Conservation (phyloP, 2,888 invertebrate genomes). For the Automeris io region DNA sequence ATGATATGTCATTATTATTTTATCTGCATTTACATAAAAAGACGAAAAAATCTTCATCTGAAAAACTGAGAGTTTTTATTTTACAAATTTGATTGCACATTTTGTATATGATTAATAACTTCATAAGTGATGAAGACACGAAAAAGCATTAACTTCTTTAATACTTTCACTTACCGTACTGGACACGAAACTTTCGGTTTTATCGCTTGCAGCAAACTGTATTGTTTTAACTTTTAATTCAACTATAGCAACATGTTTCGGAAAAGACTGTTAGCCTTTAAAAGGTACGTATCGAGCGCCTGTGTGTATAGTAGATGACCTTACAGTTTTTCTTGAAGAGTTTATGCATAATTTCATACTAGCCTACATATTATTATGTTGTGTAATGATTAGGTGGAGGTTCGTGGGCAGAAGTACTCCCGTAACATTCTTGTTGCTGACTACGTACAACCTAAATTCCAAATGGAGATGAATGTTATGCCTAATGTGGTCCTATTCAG, state of each 20-base stretch:
- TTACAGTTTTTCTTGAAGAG: conserved; percentile 20
- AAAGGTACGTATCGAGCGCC: conserved; percentile 9
- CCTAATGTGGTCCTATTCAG: conserved; percentile 89
- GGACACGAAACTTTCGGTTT: not conserved
- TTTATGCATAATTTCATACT: conserved; percentile 15
- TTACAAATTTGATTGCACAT: too few species aligned
- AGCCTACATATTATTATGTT: conserved; percentile 6
- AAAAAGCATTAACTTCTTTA: not conserved
- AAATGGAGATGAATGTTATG: conserved; percentile 89
- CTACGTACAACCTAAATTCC: conserved; percentile 95
- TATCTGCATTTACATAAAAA: too few species aligned
- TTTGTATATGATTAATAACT: too few species aligned
- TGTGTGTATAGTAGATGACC: conserved; percentile 22
- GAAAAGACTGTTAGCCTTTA: conserved; percentile 14
- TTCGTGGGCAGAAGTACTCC: conserved; percentile 77
- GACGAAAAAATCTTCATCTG: too few species aligned
- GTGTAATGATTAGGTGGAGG: conserved; percentile 47
- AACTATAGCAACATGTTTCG: conserved; percentile 12
- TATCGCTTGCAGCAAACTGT: not conserved
- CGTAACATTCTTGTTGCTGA: conserved; percentile 90
- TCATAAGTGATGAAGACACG: not conserved
- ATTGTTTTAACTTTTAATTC: not conserved
- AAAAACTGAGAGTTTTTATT: too few species aligned
- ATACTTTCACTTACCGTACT: not conserved
- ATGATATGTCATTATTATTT: too few species aligned